phyloP scores from a whole-genome alignment of 2,797 vertebrate genomes.

The Sitta carolinensis region DNA sequence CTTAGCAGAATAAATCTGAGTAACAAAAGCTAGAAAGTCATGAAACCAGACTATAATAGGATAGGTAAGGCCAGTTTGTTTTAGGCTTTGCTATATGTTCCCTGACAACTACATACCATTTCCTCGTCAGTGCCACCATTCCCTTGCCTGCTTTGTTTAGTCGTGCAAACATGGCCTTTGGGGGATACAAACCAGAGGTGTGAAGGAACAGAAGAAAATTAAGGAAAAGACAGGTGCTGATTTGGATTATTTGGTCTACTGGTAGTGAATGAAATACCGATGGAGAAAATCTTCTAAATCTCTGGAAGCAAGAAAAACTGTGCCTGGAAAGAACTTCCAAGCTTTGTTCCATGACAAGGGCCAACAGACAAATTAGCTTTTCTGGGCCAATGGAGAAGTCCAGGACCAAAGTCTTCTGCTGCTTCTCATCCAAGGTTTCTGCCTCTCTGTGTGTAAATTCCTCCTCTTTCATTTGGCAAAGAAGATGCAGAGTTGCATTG shows the following conservation, averaged over 20 bases:
- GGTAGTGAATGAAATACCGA: background rate
- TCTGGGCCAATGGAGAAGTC: background rate
- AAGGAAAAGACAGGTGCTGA: background rate
- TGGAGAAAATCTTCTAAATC: background rate
- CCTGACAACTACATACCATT: background rate
- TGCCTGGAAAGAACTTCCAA: background rate
- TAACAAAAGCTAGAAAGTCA: too few species aligned
- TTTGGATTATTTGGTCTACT: background rate
- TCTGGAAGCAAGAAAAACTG: background rate
- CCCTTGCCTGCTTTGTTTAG: background rate
- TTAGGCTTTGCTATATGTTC: background rate
- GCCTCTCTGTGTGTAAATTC: background rate
- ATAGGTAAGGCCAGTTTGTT: background rate
- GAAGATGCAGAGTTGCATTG: background rate
- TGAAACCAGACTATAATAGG: background rate
- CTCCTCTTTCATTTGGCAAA: background rate
- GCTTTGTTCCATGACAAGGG: background rate
- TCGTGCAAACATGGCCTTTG: background rate
- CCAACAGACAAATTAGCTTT: background rate
- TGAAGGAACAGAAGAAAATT: background rate
- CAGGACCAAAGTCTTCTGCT: background rate
- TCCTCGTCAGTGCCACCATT: background rate
- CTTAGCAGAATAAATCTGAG: too few species aligned
- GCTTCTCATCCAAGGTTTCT: background rate
- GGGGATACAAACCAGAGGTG: background rate